These are phyloP conservation scores for Ditula angustiorana DNA, from an alignment of 2,888 invertebrate genomes.

Conservation along the genomic window DNA sequence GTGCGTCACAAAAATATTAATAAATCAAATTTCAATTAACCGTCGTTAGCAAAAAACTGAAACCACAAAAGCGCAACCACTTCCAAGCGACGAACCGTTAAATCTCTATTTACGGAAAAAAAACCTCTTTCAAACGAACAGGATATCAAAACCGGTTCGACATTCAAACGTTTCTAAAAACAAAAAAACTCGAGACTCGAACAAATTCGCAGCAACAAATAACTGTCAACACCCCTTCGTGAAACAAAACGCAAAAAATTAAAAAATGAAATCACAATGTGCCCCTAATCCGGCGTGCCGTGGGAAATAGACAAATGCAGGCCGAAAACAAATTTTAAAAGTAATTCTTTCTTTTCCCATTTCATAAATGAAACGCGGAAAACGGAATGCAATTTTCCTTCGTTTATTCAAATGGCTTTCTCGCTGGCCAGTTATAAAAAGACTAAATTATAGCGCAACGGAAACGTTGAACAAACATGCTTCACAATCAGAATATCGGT, in stretches of 20 bases:
- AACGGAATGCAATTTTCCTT: constrained; percentile 38
- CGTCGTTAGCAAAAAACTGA: constrained; percentile 63
- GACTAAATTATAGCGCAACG: constrained; percentile 28
- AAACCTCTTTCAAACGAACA: constrained; percentile 70
- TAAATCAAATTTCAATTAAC: constrained; percentile 84
- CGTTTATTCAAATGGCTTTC: constrained; percentile 33
- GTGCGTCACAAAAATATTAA: constrained; percentile 64
- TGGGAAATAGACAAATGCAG: constrained; percentile 83
- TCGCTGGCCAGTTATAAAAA: constrained; percentile 32
- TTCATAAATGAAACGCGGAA: constrained; percentile 47
- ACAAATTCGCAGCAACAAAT: constrained; percentile 81
- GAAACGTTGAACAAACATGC: constrained; percentile 40
- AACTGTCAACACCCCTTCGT: constrained; percentile 85
- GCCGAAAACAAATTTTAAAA: constrained; percentile 85
- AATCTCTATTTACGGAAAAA: constrained; percentile 72
- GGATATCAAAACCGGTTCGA: constrained; percentile 78
- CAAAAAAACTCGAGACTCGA: constrained; percentile 70
- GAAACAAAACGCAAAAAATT: constrained; percentile 81
- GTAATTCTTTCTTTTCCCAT: constrained; percentile 75
- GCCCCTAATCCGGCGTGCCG: constrained; percentile 79
- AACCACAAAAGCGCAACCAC: constrained; percentile 79
- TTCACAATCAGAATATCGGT: constrained; percentile 69
- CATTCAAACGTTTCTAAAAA: constrained; percentile 75
- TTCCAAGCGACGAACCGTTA: constrained; percentile 77
- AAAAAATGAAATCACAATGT: constrained; percentile 76